Percentiles rank a stretch among this genome's conserved stretches.
These are phyloP conservation scores for Xiphias gladius DNA, from an alignment of 2,113 vertebrate species.

Conservation along the genomic window DNA sequence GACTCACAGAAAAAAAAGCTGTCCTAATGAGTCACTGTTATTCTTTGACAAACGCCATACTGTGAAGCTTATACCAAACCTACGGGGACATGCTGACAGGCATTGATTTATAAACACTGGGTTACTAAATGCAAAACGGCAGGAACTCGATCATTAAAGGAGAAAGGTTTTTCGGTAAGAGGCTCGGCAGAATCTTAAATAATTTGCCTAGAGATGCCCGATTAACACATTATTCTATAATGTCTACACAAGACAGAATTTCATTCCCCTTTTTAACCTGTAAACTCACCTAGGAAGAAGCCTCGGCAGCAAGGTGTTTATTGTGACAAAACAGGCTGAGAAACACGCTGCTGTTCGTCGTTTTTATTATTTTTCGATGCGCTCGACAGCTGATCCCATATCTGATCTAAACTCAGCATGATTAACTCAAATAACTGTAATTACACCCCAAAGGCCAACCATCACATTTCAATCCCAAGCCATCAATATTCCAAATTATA, in stretches of 20 bases:
- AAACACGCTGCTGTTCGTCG: constrained; percentile 20
- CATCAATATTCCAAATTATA: constrained; percentile 61
- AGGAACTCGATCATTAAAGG: not conserved
- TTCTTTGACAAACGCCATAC: constrained; percentile 26
- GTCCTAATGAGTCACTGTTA: constrained; percentile 23
- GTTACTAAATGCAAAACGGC: constrained; percentile 6
- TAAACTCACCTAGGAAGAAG: not conserved
- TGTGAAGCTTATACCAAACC: constrained; percentile 23
- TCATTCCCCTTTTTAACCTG: constrained; percentile 11
- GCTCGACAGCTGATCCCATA: constrained; percentile 30
- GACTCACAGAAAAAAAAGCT: constrained; percentile 1
- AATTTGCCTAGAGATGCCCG: not conserved
- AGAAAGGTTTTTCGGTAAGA: not conserved
- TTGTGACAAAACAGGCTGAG: constrained; percentile 23
- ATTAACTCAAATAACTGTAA: constrained; percentile 63
- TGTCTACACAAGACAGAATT: constrained; percentile 2
- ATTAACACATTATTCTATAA: constrained; percentile 23
- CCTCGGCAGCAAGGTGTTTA: not conserved
- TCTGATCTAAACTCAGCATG: constrained; percentile 45
- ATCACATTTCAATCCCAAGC: constrained; percentile 42
- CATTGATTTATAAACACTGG: not conserved
- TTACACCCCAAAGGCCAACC: constrained; percentile 52
- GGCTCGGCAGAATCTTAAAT: constrained; percentile 4
- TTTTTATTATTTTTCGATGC: constrained; percentile 61
- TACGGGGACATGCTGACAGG: constrained; percentile 10